Conservation (phyloP, 2,888 invertebrate species). For the Philereme transversata region DNA sequence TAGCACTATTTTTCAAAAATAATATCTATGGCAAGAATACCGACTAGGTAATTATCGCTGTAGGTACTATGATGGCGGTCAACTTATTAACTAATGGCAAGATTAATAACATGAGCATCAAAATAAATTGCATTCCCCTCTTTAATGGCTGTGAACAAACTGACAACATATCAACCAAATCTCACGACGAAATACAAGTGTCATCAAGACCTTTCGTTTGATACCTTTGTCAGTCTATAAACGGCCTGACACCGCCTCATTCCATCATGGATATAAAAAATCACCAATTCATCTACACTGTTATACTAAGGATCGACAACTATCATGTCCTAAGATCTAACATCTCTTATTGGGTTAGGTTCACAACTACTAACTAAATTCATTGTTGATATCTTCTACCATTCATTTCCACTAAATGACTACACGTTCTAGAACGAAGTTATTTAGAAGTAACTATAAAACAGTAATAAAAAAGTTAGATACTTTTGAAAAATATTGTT, state of each 20-base stretch:
- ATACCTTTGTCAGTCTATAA: constrained; percentile 4
- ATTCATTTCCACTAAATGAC: constrained; percentile 11
- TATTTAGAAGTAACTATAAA: background rate
- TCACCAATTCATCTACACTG: constrained; percentile 32
- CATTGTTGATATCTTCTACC: constrained; percentile 25
- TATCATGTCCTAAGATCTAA: constrained; percentile 22
- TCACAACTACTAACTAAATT: constrained; percentile 32
- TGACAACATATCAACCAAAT: background rate
- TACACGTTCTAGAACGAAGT: constrained; percentile 17
- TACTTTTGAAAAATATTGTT: constrained; percentile 23
- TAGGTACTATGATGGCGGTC: constrained; percentile 27
- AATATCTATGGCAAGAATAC: constrained; percentile 20
- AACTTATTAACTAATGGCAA: constrained; percentile 56
- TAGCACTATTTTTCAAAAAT: constrained; percentile 5
- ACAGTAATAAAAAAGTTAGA: constrained; percentile 4
- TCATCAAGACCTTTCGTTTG: too few species aligned
- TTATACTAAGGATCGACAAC: constrained; percentile 16
- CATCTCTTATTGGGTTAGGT: constrained; percentile 14
- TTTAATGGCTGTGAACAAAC: background rate
- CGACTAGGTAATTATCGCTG: constrained; percentile 5
- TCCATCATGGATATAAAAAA: constrained; percentile 27
- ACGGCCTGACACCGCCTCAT: constrained; percentile 25
- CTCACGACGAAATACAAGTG: too few species aligned
- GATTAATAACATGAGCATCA: constrained; percentile 55
- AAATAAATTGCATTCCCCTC: constrained; percentile 38